Evolutionary conservation across 2,113 vertebrate species (phyloP).

Genomic region (Redunca redunca): DNA sequence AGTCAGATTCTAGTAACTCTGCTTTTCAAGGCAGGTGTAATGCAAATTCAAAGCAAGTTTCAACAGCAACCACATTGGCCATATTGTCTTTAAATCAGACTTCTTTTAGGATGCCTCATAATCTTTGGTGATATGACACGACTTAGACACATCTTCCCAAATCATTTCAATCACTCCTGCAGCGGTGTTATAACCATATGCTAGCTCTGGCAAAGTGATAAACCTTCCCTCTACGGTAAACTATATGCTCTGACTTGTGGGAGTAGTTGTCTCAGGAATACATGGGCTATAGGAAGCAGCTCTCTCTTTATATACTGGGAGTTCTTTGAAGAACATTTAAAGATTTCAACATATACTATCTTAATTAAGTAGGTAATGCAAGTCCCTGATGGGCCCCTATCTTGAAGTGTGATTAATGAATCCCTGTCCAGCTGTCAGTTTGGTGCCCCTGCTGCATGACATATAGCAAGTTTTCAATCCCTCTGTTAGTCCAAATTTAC

Average conservation of each 20-base stretch:
- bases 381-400: background rate
- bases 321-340: background rate
- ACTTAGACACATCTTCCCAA: conserved; percentile 1
- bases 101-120: conserved; percentile 14
- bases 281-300: background rate
- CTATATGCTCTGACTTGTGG: background rate
- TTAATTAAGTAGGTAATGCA: background rate
- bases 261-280: background rate
- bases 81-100: background rate
- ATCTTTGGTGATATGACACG: background rate
- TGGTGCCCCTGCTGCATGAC: background rate
- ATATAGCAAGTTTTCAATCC: background rate
- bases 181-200: conserved; percentile 45
- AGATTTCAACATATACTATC: background rate
- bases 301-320: background rate
- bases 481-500: background rate
- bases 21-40: background rate
- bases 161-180: background rate
- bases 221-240: background rate
- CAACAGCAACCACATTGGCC: background rate
- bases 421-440: background rate
- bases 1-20: background rate
- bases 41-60: background rate
- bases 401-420: background rate
- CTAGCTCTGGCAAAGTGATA: background rate